phyloP scores from a whole-genome alignment of 2,797 vertebrate genomes.

The Phyllotis vaccarum region DNA sequence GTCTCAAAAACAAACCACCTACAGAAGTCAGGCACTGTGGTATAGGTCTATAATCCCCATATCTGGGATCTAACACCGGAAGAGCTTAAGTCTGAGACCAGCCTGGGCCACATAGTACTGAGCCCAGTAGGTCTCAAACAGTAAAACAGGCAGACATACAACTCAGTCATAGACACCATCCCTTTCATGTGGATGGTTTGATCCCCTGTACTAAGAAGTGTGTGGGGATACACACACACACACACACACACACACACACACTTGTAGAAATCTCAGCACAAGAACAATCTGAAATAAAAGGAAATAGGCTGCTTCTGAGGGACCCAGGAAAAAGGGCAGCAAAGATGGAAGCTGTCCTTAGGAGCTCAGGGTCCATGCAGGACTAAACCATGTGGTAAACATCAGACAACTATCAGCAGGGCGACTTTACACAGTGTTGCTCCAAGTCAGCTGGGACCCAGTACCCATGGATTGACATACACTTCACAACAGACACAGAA shows the following conservation, averaged over 20 bases:
- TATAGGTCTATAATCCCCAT: not conserved
- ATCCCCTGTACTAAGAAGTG: not conserved
- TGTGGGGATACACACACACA: too few species aligned
- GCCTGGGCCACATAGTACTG: not conserved
- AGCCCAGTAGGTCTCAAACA: too few species aligned
- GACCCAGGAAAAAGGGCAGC: not conserved
- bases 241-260: not conserved
- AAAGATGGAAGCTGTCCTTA: not conserved
- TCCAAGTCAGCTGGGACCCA: not conserved
- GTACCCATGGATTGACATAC: too few species aligned
- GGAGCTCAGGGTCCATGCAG: not conserved
- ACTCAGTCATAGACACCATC: not conserved
- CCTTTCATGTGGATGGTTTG: not conserved
- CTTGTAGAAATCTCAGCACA: not conserved
- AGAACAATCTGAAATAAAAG: too few species aligned
- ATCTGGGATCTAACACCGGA: not conserved
- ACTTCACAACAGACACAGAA: too few species aligned
- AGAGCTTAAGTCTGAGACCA: too few species aligned
- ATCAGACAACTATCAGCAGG: accelerated
- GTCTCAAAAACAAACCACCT: not conserved
- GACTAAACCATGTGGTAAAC: not conserved
- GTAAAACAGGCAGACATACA: too few species aligned
- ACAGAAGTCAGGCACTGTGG: not conserved
- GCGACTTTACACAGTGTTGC: accelerated
- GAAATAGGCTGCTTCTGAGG: not conserved